Percentiles rank a stretch among this genome's conserved stretches.
These are phyloP conservation scores for Oscheius sp. DNA, from an alignment of 1,140 invertebrate species.

Conservation along the genomic window DNA sequence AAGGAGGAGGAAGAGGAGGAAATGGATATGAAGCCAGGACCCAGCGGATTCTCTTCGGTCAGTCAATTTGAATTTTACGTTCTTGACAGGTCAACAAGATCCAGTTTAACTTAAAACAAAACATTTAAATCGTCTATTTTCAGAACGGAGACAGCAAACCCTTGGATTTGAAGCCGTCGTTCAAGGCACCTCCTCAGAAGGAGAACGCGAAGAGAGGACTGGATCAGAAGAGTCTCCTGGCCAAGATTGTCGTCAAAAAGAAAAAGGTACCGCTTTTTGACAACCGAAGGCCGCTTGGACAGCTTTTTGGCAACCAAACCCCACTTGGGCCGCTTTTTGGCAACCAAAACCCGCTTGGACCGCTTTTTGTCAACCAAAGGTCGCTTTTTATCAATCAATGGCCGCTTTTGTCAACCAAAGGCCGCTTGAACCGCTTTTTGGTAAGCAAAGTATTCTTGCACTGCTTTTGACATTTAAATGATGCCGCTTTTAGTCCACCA, in stretches of 20 bases:
- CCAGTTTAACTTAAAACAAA: slow-evolving; percentile 1
- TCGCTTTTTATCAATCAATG: too few species aligned
- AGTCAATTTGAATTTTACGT: not conserved
- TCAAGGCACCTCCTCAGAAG: not conserved
- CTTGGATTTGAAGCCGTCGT: slow-evolving; percentile 6
- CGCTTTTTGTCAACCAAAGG: too few species aligned
- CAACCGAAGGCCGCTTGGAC: too few species aligned
- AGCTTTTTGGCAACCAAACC: too few species aligned
- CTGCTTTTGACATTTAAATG: too few species aligned
- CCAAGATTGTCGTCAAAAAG: slow-evolving; percentile 15
- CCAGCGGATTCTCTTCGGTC: not conserved
- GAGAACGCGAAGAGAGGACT: not conserved
- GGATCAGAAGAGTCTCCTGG: slow-evolving; percentile 18
- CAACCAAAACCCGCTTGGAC: too few species aligned
- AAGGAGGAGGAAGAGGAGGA: slow-evolving; percentile 25
- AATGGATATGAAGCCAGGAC: slow-evolving; percentile 4
- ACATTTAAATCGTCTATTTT: slow-evolving; percentile 12
- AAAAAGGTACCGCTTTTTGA: not conserved
- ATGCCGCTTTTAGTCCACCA: too few species aligned
- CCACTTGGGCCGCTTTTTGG: too few species aligned
- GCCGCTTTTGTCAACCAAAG: too few species aligned
- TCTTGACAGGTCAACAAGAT: not conserved
- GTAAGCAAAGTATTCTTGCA: too few species aligned
- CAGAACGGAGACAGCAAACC: not conserved
- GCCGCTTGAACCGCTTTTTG: too few species aligned